Evolutionary conservation across 1,140 invertebrate species (phyloP), one percentile per base, ranked within the genome.

Genomic region (Neodiprion lecontei): DNA sequence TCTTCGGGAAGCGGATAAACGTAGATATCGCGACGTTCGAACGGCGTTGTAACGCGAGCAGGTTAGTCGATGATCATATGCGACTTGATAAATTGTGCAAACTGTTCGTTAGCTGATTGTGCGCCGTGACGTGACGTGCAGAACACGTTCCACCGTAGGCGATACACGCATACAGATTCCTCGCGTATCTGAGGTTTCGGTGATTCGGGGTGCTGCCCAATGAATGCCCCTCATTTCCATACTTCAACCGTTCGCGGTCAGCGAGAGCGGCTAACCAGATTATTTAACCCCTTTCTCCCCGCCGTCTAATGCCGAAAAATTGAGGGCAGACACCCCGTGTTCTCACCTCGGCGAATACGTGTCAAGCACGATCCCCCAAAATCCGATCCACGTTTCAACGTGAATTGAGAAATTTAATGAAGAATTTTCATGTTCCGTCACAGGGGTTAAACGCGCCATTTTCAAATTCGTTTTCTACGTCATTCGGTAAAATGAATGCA

Each of bases 171-270:
- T 17, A 21, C 12, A 7, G 17, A 14, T 14, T 65, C 61, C 61
- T 3, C 61, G 12, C 12, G 61, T 1, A 21, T 65, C 12, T 65
- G 12, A 14, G 12, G 61, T 17, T 65, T 14, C 61, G 61, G 12
- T 14, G 61, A 65, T 14, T 65, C 17, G 12, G 17, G 12, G 12
- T 7, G 12, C 10, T n/a, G 53, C 1, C 61, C 61, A 65, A 65
- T 65, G 61, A 65, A 65, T 65, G 61, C 12, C 12, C 61, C 7
- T 65, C 61, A 65, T 65, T 65, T 65, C 61, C 61, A 65, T 65
- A 65, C 61, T 65, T 65, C 61, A 65, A 14, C 61, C 61, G 17
- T 14, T 17, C 28, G 28, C 28, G 61, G 61, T 65, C 61, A 65
- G 61, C 12, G 61, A 65, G 12, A 14, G 12, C 12, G 17, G 61